Base-by-base conservation (phyloP, 1,140 invertebrate species). In the Helicoverpa zea region DNA sequence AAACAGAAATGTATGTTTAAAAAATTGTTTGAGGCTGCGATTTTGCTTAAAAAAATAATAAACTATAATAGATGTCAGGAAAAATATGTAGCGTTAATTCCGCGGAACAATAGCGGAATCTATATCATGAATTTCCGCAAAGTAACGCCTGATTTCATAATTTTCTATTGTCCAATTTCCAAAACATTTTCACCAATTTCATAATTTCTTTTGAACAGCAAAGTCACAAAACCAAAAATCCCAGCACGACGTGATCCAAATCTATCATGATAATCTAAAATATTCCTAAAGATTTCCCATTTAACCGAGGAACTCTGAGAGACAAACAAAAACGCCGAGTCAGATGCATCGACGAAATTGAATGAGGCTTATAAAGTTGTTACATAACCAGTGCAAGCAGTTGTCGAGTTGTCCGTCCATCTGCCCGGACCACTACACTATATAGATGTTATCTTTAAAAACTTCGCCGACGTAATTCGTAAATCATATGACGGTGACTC, bases 351-450 rank as follows among this genome's bases (percentile, higher is more conserved):
- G 81, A 84, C 82, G 86, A 87, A 90, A 92, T 90, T 89, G 88
- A 88, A 90, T 86, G 80, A 86, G 84, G 83, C 83, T 85, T 87
- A 90, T 89, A 81, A 90, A 88, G 87, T 85, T 81, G 87, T 91
- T 91, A 85, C 89, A 85, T 80, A 89, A 92, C 79, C 85, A 82
- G 80, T 87, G 87, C 87, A 85, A 79, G 76, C 14, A 70, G 76
- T 79, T 79, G 63, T 79, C 52, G 63, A 77, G 75, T 63, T 35
- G 47, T 11, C 59, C 75, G 29, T 29, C 47, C 75, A 61, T 54
- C 66, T 30, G 59, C 54, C 18, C 74, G 76, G 43, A 70, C 61
- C 63, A 68, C 49, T 79, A 64, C 16, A 68, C 64, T 47, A 58
- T 61, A 75, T 56, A 79, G 76, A 79, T 79, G 30, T 30, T 79